Evolutionary conservation across 2,113 vertebrate genomes (phyloP).

Genomic region (Silurus meridionalis): DNA sequence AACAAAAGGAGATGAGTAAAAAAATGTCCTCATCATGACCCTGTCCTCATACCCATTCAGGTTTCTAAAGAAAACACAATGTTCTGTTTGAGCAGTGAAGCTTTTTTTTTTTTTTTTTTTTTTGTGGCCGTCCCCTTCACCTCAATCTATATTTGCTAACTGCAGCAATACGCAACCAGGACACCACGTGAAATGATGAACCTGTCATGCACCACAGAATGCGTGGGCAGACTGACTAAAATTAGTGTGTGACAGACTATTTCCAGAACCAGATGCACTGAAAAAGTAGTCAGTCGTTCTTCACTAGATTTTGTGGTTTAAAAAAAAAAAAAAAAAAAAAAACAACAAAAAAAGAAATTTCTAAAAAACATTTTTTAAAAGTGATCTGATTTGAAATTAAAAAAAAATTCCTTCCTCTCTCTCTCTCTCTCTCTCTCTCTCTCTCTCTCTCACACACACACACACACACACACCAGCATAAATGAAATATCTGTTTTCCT

Average conservation of each 20-base stretch:
- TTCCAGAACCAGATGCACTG: slow-evolving; percentile 56
- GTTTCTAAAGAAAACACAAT: neutral
- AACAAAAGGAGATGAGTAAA: slow-evolving; percentile 1
- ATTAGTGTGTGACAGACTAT: slow-evolving; percentile 61
- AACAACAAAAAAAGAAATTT: neutral
- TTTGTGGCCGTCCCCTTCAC: slow-evolving; percentile 59
- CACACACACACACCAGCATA: neutral
- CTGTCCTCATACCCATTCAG: neutral
- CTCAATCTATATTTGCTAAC: slow-evolving; percentile 60
- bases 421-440: neutral
- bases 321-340: neutral
- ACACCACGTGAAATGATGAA: slow-evolving; percentile 68
- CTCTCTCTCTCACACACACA: neutral
- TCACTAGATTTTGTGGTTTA: slow-evolving; percentile 34
- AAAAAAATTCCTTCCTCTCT: neutral
- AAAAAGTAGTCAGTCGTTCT: slow-evolving; percentile 18
- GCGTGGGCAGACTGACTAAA: slow-evolving; percentile 62
- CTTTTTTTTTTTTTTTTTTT: neutral
- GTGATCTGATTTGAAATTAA: neutral
- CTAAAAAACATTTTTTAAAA: neutral
- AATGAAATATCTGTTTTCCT: neutral
- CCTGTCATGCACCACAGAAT: slow-evolving; percentile 62
- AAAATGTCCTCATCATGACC: neutral
- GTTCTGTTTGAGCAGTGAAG: slow-evolving; percentile 7
- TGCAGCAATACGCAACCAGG: slow-evolving; percentile 55